Conservation (phyloP, 2,113 vertebrate genomes). For the Egretta garzetta region DNA sequence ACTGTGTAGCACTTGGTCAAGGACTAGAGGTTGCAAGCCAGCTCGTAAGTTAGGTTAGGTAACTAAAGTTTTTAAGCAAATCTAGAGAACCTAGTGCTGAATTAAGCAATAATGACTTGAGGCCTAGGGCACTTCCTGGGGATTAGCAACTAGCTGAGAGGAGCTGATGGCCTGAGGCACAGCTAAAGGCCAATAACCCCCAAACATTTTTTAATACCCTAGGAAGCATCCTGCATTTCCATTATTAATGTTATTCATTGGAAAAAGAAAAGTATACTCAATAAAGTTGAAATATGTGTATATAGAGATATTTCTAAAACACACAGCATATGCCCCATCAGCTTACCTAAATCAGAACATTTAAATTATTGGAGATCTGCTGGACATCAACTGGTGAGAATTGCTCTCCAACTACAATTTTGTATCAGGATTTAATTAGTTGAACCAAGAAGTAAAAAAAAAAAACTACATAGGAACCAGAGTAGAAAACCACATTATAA, state of each 20-base stretch:
- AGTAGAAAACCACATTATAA: not conserved
- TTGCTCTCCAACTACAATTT: not conserved
- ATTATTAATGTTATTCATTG: not conserved
- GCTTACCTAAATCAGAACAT: not conserved
- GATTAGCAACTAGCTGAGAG: slow-evolving; percentile 10
- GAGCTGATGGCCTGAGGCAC: slow-evolving; percentile 40
- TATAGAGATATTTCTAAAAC: not conserved
- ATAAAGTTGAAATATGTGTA: not conserved
- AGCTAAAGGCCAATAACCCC: slow-evolving; percentile 39
- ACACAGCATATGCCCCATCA: accelerated
- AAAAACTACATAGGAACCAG: not conserved
- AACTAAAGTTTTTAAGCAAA: not conserved
- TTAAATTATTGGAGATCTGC: not conserved
- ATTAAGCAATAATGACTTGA: slow-evolving; percentile 23
- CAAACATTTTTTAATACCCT: not conserved
- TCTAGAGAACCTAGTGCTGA: not conserved
- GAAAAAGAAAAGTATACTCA: not conserved
- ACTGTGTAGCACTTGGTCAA: not conserved
- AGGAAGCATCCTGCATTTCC: not conserved
- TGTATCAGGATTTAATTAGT: not conserved
- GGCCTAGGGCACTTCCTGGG: slow-evolving; percentile 15
- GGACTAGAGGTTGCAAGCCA: not conserved
- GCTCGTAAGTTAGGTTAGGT: not conserved
- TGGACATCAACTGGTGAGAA: not conserved
- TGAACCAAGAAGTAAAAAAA: not conserved